Evolutionary conservation across 2,113 vertebrate genomes (phyloP).

Genomic region (Chlorocebus sabaeus): DNA sequence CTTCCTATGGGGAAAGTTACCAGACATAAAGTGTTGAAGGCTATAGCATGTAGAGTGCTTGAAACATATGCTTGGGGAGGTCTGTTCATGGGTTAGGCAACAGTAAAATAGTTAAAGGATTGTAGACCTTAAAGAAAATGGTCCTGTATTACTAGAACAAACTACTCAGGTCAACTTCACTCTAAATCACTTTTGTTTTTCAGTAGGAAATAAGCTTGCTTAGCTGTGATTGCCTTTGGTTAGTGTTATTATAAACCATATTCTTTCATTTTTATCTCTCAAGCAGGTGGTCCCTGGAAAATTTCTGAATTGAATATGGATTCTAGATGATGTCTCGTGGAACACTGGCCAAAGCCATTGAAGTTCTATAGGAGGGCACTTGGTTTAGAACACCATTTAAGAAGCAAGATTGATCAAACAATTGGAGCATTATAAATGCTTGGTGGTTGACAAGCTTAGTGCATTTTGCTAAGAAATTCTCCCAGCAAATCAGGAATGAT

Average conservation of each 20-base stretch:
- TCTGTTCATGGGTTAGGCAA: neutral
- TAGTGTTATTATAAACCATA: neutral
- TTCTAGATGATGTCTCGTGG: neutral
- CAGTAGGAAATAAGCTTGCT: neutral
- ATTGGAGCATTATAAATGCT: neutral
- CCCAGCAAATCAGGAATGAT: neutral
- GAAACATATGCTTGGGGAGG: neutral
- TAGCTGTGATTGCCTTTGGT: neutral
- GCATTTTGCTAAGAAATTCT: neutral
- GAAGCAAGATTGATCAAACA: neutral
- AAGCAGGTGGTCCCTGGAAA: neutral
- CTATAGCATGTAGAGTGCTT: neutral
- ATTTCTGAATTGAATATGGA: neutral
- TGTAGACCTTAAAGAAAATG: neutral
- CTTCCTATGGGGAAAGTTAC: neutral
- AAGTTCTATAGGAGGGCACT: neutral
- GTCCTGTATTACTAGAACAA: neutral
- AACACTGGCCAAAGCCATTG: neutral
- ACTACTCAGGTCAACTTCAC: neutral
- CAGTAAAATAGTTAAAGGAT: neutral
- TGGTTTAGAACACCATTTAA: neutral
- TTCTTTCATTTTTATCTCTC: neutral
- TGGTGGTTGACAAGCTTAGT: neutral
- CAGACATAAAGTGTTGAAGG: neutral
- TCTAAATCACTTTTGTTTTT: conserved; percentile 16